Evolutionary conservation across 37 sponge, comb jelly and placozoan genomes (phyloP).

Genomic region (Beroe forskalii): DNA sequence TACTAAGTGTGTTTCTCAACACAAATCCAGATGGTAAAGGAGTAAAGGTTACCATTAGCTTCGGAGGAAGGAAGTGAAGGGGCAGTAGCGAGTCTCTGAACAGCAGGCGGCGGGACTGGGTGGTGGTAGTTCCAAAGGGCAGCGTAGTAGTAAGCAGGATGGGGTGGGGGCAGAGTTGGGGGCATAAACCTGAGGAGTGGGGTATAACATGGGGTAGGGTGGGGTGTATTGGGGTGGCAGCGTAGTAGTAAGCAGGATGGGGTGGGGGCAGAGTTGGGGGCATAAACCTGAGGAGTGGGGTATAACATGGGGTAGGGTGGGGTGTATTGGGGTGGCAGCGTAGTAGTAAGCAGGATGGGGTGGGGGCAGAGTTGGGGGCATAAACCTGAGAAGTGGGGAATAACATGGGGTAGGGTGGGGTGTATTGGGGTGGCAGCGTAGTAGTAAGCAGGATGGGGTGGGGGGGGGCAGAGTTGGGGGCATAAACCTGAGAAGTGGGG

Average conservation of each 20-base stretch:
- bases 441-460: background rate
- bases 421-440: too few relatives aligned
- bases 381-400: background rate
- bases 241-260: background rate
- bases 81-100: background rate
- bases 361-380: background rate
- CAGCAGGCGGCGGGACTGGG: conserved; percentile 19
- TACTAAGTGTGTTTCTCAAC: background rate
- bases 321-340: too few relatives aligned
- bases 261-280: background rate
- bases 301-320: background rate
- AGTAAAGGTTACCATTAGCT: background rate
- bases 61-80: background rate
- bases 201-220: background rate
- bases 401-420: background rate
- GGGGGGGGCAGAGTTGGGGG: background rate
- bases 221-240: too few relatives aligned
- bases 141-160: background rate
- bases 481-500: background rate
- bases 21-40: background rate
- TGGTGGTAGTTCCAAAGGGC: conserved; percentile 45
- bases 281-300: conserved; percentile 9
- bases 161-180: background rate
- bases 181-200: conserved; percentile 35
- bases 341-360: background rate